These are phyloP conservation scores for Caenorhabditis afra DNA, from an alignment of 2,888 invertebrate species.

Conservation along the genomic window DNA sequence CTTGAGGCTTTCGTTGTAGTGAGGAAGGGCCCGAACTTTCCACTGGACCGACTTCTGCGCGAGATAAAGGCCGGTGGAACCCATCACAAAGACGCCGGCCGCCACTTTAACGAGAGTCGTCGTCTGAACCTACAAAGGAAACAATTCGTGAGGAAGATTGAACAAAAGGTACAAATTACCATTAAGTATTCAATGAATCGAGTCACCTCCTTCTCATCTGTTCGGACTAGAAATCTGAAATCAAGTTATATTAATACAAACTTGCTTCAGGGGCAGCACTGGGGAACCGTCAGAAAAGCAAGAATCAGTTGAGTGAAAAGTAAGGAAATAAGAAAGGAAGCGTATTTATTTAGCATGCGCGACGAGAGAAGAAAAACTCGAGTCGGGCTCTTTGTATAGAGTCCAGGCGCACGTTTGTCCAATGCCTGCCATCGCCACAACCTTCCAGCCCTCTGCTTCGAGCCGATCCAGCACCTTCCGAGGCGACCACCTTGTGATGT, in stretches of 20 bases:
- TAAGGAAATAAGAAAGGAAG: not conserved
- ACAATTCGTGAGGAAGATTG: not conserved
- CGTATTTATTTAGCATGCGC: not conserved
- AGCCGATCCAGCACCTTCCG: constrained; percentile 82
- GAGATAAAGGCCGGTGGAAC: constrained; percentile 75
- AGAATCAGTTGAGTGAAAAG: not conserved
- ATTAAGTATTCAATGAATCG: constrained; percentile 15
- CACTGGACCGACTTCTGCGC: constrained; percentile 74
- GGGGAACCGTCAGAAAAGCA: constrained; percentile 4
- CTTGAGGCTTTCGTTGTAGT: constrained; percentile 73
- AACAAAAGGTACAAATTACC: not conserved
- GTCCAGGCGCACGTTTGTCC: constrained; percentile 83
- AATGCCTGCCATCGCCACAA: constrained; percentile 82
- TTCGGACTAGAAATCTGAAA: constrained; percentile 23
- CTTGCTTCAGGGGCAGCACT: too few relatives aligned
- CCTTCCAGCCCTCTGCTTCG: constrained; percentile 81
- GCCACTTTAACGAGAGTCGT: constrained; percentile 75
- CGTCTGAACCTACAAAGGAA: constrained; percentile 64
- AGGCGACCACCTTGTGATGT: constrained; percentile 81
- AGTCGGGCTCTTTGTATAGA: constrained; percentile 74
- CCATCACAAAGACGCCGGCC: constrained; percentile 72
- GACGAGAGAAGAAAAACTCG: not conserved
- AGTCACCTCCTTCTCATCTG: constrained; percentile 14
- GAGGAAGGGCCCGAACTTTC: constrained; percentile 71
- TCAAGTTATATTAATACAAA: too few relatives aligned